Percentiles rank a stretch among this genome's conserved stretches.
Conservation (phyloP, 1,140 invertebrate genomes). For the Ceratosolen fusciceps region DNA sequence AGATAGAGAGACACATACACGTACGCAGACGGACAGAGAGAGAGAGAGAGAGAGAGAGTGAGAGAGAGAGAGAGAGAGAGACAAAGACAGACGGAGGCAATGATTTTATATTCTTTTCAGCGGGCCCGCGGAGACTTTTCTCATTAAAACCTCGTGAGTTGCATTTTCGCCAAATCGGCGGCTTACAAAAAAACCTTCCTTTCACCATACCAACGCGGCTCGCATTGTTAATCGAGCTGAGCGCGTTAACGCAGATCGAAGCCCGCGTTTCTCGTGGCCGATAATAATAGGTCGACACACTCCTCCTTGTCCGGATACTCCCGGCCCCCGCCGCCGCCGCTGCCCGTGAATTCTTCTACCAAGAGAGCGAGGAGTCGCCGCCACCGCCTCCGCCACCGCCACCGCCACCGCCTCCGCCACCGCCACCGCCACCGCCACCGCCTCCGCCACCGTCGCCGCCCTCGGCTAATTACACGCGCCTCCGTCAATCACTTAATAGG, state of each 20-base stretch:
- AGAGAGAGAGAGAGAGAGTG: no score
- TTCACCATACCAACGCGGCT: background rate
- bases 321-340: background rate
- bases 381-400: background rate
- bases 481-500: background rate
- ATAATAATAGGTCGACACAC: no score
- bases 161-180: slow-evolving; percentile 16
- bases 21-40: no score
- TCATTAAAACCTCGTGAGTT: slow-evolving; percentile 14
- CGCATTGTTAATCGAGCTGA: background rate
- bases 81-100: no score
- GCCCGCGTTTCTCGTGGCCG: background rate
- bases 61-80: no score
- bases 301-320: background rate
- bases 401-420: background rate
- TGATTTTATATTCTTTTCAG: slow-evolving; percentile 6
- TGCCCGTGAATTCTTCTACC: no score
- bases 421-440: background rate
- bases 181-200: slow-evolving; percentile 9
- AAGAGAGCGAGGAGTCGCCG: no score
- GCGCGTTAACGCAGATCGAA: background rate
- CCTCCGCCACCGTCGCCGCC: background rate
- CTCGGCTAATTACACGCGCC: no score
- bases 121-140: background rate
- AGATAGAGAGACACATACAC: no score